Conservation (phyloP, 2,113 vertebrate genomes). For the Urocynchramus pylzowi region DNA sequence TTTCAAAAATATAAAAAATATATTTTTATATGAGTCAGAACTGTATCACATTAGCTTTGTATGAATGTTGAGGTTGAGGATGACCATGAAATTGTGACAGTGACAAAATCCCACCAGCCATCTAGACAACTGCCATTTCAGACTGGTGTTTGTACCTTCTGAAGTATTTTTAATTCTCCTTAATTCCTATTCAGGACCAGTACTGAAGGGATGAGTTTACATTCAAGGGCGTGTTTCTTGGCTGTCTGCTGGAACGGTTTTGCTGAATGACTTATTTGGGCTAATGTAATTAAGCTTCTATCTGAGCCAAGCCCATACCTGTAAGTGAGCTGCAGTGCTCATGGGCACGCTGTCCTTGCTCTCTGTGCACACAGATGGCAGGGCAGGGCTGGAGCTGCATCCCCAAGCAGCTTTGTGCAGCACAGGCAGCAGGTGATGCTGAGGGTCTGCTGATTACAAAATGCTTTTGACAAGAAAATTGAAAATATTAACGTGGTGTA, state of each 20-base stretch:
- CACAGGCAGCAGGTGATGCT: rapidly evolving
- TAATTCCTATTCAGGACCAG: background rate
- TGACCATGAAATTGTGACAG: background rate
- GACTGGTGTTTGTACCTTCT: background rate
- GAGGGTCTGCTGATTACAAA: background rate
- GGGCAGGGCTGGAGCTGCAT: background rate
- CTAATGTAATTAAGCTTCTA: slow-evolving; percentile 37
- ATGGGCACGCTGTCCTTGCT: background rate
- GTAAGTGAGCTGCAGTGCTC: background rate
- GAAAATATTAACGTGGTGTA: background rate
- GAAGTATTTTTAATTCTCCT: background rate
- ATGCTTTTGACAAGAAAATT: background rate
- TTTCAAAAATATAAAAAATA: background rate
- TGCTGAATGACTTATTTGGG: slow-evolving; percentile 16
- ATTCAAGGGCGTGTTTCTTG: background rate
- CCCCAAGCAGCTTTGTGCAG: background rate
- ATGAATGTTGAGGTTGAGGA: background rate
- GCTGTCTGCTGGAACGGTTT: background rate
- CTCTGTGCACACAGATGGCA: rapidly evolving
- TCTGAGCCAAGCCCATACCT: background rate
- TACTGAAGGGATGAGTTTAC: background rate
- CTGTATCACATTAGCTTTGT: background rate
- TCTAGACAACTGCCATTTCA: background rate
- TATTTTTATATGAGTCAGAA: slow-evolving; percentile 36
- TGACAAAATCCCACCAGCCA: background rate